A percentile compares a stretch with the other conserved stretches of the same genome.
phyloP scores from a whole-genome alignment of 2,797 vertebrate species.

The Neosilurus hyrtlii region DNA sequence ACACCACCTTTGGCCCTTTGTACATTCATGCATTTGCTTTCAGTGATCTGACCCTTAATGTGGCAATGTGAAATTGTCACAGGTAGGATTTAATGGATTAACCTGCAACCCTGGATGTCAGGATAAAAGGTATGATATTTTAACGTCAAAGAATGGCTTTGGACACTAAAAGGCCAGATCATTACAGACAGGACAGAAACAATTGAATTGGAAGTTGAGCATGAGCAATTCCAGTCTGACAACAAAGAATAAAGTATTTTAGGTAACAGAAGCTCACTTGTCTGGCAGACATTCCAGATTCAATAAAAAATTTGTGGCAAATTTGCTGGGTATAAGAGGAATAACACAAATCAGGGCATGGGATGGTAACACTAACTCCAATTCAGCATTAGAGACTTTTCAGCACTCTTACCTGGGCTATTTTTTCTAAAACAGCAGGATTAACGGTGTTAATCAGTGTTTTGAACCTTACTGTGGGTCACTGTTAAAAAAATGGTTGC shows the following conservation, averaged over 20 bases:
- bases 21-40: not conserved
- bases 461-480: not conserved
- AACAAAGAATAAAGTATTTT: not conserved
- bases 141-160: not conserved
- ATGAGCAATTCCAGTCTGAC: not conserved
- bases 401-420: not conserved
- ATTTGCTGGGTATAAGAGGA: not conserved
- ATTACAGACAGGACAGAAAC: not conserved
- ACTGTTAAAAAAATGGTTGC: not conserved
- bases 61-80: not conserved
- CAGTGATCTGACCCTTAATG: not conserved
- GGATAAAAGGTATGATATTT: not conserved
- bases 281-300: not conserved
- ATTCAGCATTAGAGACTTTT: not conserved
- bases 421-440: not conserved
- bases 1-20: slow-evolving; percentile 5
- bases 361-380: not conserved
- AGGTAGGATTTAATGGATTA: not conserved
- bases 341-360: not conserved
- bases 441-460: too few relatives aligned
- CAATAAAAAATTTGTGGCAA: not conserved
- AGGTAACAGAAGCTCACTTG: not conserved
- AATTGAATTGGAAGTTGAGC: not conserved
- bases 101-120: not conserved
- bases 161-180: not conserved